phyloP scores from a whole-genome alignment of 1,140 invertebrate genomes.

The Spodoptera frugiperda region DNA sequence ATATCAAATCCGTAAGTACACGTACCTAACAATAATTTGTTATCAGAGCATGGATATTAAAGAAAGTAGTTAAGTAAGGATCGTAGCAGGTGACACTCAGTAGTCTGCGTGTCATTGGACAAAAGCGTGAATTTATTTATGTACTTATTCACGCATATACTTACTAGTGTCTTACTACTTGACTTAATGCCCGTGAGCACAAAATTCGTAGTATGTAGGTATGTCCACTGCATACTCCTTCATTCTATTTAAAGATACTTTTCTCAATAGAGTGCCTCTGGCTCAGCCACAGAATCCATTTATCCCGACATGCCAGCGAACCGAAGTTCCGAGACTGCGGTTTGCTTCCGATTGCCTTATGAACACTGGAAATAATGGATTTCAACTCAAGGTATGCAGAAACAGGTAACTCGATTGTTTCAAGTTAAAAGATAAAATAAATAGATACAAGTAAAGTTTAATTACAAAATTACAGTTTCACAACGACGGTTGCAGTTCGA shows the following conservation, averaged over 20 bases:
- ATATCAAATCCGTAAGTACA: slow-evolving; percentile 63
- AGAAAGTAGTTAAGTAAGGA: no score
- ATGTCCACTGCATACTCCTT: no score
- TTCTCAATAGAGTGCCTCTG: slow-evolving; percentile 4
- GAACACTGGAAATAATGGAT: background rate
- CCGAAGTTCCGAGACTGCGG: background rate
- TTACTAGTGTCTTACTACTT: no score
- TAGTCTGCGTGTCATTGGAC: no score
- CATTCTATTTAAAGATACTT: background rate
- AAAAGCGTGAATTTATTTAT: no score
- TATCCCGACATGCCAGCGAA: background rate
- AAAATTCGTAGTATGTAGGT: no score
- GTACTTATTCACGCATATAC: no score
- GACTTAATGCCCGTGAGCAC: no score
- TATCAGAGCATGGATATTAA: no score
- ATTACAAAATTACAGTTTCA: slow-evolving; percentile 73
- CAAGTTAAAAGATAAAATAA: background rate
- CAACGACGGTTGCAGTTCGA: slow-evolving; percentile 74
- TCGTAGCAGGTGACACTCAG: no score
- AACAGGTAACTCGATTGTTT: no score
- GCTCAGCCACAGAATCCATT: background rate
- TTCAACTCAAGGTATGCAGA: slow-evolving; percentile 35
- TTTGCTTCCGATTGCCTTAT: background rate
- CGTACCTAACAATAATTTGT: no score
- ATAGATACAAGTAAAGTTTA: background rate